phyloP scores from a whole-genome alignment of 1,140 invertebrate genomes.

The Drosophila guanche region DNA sequence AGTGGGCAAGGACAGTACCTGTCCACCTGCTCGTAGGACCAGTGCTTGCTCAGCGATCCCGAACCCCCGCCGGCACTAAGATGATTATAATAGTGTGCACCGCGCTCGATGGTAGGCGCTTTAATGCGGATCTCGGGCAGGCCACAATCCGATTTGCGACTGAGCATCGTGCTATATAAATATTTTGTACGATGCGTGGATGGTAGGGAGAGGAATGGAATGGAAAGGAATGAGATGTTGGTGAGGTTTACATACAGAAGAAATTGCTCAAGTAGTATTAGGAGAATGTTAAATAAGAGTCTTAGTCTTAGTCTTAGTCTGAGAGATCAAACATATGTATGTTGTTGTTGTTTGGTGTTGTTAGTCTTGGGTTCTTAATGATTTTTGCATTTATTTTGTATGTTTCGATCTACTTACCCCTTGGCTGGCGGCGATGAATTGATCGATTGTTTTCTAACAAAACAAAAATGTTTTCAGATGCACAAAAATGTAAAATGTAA shows the following conservation, averaged over 20 bases:
- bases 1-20: constrained; percentile 68
- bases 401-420: constrained; percentile 69
- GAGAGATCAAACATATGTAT: background rate
- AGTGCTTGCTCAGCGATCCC: constrained; percentile 77
- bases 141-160: constrained; percentile 88
- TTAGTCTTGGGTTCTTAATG: constrained; percentile 23
- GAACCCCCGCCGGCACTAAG: constrained; percentile 84
- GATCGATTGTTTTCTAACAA: constrained; percentile 80
- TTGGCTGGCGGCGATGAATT: constrained; percentile 75
- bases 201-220: constrained; percentile 32
- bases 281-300: constrained; percentile 13
- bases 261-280: constrained; percentile 33
- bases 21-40: constrained; percentile 82
- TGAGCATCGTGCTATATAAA: constrained; percentile 77
- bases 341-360: background rate
- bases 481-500: constrained; percentile 73
- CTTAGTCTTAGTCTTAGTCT: constrained; percentile 12
- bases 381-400: constrained; percentile 24
- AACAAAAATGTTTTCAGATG: constrained; percentile 70
- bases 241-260: constrained; percentile 38
- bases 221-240: constrained; percentile 37
- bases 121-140: constrained; percentile 90
- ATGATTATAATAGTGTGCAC: constrained; percentile 79
- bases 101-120: constrained; percentile 90
- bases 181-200: constrained; percentile 20